These are phyloP conservation scores for Hyposoter didymator DNA, from an alignment of 2,888 invertebrate genomes.

Conservation along the genomic window DNA sequence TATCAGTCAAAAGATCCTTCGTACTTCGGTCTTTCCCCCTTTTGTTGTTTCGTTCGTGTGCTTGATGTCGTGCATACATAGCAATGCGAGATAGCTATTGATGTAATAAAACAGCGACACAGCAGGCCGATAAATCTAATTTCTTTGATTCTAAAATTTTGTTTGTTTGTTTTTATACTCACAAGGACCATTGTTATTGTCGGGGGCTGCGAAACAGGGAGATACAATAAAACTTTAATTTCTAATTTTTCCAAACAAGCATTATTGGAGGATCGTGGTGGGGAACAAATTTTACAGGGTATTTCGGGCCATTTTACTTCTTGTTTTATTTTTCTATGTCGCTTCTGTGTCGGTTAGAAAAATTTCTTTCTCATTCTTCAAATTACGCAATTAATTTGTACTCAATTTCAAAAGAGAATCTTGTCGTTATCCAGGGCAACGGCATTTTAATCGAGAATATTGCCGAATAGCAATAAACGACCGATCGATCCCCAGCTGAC, in stretches of 20 bases:
- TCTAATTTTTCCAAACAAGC: constrained; percentile 77
- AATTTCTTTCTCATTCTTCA: background rate
- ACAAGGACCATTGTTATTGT: constrained; percentile 95
- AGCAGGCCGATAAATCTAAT: constrained; percentile 83
- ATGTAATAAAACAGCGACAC: constrained; percentile 80
- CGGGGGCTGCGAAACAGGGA: constrained; percentile 91
- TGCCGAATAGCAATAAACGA: background rate
- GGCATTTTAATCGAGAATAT: constrained; percentile 29
- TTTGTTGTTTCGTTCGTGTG: constrained; percentile 45
- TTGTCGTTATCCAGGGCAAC: constrained; percentile 6
- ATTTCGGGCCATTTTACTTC: constrained; percentile 14
- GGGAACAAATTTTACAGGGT: constrained; percentile 44
- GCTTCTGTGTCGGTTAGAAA: constrained; percentile 11
- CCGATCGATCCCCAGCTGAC: constrained; percentile 2
- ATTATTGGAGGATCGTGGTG: constrained; percentile 72
- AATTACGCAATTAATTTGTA: constrained; percentile 39
- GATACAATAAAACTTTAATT: constrained; percentile 83
- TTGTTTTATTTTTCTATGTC: constrained; percentile 18
- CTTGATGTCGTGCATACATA: constrained; percentile 65
- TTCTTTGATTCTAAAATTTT: constrained; percentile 69
- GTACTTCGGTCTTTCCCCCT: constrained; percentile 58
- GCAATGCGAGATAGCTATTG: constrained; percentile 68
- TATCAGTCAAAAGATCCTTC: constrained; percentile 52
- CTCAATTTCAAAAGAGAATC: constrained; percentile 17
- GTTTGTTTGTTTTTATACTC: constrained; percentile 87